Conservation (phyloP, 2,113 vertebrate species). For the Platichthys stellatus region DNA sequence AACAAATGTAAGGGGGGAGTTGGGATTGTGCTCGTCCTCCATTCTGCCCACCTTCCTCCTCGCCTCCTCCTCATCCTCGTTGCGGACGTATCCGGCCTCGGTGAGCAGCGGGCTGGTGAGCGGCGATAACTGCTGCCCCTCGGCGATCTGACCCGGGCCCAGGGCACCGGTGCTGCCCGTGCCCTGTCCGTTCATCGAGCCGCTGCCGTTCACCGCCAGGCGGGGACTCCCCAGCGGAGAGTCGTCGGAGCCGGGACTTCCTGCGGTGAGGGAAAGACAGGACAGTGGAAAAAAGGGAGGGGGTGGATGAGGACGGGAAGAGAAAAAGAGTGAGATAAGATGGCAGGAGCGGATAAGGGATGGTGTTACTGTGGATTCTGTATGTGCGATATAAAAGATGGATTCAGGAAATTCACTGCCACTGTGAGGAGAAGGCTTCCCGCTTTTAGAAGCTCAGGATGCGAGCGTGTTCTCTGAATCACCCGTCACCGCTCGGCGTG, state of each 20-base stretch:
- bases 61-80: conserved; percentile 92
- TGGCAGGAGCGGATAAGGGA: conserved; percentile 13
- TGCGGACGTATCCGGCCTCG: conserved; percentile 86
- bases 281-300: not conserved
- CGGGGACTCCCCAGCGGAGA: conserved; percentile 84
- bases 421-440: not conserved
- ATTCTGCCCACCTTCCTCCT: conserved; percentile 87
- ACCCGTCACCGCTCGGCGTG: not conserved
- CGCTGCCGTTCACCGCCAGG: conserved; percentile 76
- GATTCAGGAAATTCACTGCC: conserved; percentile 50
- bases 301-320: not conserved
- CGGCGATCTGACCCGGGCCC: conserved; percentile 85
- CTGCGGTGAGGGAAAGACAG: conserved; percentile 78
- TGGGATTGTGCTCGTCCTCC: too few relatives aligned
- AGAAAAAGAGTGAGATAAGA: conserved; percentile 39
- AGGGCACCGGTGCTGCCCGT: conserved; percentile 76
- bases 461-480: not conserved
- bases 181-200: conserved; percentile 81
- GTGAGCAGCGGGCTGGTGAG: conserved; percentile 91
- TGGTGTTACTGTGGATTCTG: conserved; percentile 16
- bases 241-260: conserved; percentile 89
- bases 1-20: too few relatives aligned
- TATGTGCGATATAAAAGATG: not conserved
- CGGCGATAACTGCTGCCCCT: conserved; percentile 88
- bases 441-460: not conserved